phyloP scores from a whole-genome alignment of 2,797 vertebrate genomes.

The Onychomys torridus region DNA sequence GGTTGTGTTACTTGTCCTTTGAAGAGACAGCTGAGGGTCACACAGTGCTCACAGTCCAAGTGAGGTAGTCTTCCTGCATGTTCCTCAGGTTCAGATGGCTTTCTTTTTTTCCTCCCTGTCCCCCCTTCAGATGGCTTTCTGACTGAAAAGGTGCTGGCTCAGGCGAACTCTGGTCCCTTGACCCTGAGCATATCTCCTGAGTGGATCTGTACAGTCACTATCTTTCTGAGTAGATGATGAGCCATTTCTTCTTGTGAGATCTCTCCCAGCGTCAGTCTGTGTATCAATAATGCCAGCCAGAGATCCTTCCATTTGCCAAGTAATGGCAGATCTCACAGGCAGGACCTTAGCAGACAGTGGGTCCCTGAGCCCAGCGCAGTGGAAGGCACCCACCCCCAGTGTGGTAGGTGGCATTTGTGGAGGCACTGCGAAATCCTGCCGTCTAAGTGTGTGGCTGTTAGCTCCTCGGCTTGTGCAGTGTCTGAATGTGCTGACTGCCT shows the following conservation, averaged over 20 bases:
- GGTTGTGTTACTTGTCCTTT: background rate
- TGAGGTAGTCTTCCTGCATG: background rate
- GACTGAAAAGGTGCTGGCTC: background rate
- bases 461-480: conserved; percentile 85
- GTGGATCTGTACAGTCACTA: background rate
- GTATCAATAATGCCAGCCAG: conserved; percentile 60
- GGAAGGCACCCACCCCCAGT: conserved; percentile 32
- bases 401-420: conserved; percentile 58
- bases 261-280: conserved; percentile 22
- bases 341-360: background rate
- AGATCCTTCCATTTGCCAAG: conserved; percentile 28
- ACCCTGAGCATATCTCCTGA: background rate
- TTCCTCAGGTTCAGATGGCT: background rate
- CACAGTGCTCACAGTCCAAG: background rate
- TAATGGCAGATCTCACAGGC: background rate
- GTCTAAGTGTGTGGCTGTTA: conserved; percentile 84
- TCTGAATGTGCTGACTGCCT: conserved; percentile 83
- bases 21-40: background rate
- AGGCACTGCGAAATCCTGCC: conserved; percentile 76
- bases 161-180: background rate
- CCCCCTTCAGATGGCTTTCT: background rate
- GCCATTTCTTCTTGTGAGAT: conserved; percentile 45
- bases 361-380: background rate
- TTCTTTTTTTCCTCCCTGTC: background rate
- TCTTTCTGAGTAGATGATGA: background rate